Percentiles rank a stretch among this genome's conserved stretches.
Evolutionary conservation across 2,888 invertebrate genomes (phyloP).

Genomic region (Pristionchus arcanus): DNA sequence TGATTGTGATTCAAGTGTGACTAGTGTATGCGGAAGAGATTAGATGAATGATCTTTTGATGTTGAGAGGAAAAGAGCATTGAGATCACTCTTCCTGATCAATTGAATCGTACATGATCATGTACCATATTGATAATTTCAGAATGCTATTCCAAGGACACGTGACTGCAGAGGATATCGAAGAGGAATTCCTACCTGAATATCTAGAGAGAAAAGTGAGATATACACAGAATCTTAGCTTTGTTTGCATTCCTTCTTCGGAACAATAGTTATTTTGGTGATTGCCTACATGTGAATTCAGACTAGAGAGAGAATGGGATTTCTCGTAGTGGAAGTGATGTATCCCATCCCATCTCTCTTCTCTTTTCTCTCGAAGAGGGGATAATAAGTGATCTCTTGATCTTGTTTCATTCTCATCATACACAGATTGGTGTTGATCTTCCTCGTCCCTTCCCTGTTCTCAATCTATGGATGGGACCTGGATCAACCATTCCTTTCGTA

Average conservation of each 20-base stretch:
- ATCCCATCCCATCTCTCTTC: background rate
- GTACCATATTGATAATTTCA: background rate
- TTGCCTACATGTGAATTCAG: background rate
- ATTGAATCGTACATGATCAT: background rate
- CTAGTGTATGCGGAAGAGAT: background rate
- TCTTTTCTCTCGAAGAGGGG: background rate
- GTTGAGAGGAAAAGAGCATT: background rate
- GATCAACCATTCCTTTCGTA: slow-evolving; percentile 37
- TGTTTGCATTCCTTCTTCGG: background rate
- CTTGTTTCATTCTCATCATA: background rate
- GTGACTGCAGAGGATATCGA: slow-evolving; percentile 40
- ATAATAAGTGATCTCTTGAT: background rate
- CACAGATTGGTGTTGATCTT: slow-evolving; percentile 45
- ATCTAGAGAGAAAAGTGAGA: slow-evolving; percentile 30
- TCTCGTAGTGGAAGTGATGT: background rate
- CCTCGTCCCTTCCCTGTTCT: slow-evolving; percentile 35
- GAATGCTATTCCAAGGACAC: slow-evolving; percentile 29
- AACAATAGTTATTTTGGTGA: background rate
- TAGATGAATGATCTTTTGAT: background rate
- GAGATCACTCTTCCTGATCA: background rate
- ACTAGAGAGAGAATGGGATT: background rate
- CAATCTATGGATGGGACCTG: slow-evolving; percentile 51
- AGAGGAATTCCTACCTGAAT: slow-evolving; percentile 6
- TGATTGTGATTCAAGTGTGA: background rate
- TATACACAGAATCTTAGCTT: background rate